phyloP scores from a whole-genome alignment of 2,113 vertebrate genomes.

The Otis tarda region DNA sequence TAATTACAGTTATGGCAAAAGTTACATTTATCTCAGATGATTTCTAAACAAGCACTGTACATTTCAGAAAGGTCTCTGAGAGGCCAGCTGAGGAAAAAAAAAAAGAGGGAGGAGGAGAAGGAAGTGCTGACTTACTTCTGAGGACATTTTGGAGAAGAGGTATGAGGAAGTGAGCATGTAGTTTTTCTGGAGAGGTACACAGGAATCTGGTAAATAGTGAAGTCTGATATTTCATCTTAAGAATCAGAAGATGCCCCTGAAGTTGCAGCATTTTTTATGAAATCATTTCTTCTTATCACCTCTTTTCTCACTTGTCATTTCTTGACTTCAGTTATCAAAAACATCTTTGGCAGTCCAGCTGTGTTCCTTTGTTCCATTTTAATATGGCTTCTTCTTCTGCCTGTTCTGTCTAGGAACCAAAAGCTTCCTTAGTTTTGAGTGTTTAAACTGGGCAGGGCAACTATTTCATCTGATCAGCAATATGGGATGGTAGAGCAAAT shows the following conservation, averaged over 20 bases:
- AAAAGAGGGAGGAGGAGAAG: background rate
- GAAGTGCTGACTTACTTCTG: background rate
- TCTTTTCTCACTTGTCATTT: background rate
- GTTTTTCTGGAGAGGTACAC: background rate
- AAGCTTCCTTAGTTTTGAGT: background rate
- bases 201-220: background rate
- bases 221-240: background rate
- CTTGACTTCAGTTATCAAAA: background rate
- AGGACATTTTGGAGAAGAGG: background rate
- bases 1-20: background rate
- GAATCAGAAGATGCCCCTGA: background rate
- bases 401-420: background rate
- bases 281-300: background rate
- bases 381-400: background rate
- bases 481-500: background rate
- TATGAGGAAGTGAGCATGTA: background rate
- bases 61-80: background rate
- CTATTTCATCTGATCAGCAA: background rate
- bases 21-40: background rate
- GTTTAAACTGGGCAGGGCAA: background rate
- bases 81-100: background rate
- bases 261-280: background rate
- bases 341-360: background rate
- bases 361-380: background rate
- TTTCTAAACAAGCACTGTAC: background rate